Conservation (phyloP, 53 echinoderm and acorn worm species). For the Astropecten irregularis region DNA sequence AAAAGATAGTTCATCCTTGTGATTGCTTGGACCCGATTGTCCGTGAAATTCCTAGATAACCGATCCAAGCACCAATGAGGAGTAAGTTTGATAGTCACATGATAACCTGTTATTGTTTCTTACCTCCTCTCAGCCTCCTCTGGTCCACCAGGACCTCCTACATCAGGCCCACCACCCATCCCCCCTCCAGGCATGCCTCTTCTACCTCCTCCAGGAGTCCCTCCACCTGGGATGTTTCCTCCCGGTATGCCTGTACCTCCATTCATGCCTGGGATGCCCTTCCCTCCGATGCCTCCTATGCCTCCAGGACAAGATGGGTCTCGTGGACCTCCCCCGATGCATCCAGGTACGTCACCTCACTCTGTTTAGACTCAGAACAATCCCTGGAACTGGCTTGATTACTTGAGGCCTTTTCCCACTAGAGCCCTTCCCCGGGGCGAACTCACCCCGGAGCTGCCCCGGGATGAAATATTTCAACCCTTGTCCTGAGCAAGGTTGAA, state of each 20-base stretch:
- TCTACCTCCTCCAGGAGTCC: constrained; percentile 77
- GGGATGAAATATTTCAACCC: too few relatives aligned
- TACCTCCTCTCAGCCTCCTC: constrained; percentile 27
- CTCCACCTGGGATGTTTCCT: constrained; percentile 86
- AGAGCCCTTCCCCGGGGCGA: too few relatives aligned
- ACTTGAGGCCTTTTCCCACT: too few relatives aligned
- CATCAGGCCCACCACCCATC: constrained; percentile 64
- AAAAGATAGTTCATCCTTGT: too few relatives aligned
- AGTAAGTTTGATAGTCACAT: too few relatives aligned
- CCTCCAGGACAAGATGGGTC: constrained; percentile 47
- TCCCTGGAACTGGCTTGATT: too few relatives aligned
- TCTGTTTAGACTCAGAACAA: too few relatives aligned
- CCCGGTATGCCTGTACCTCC: constrained; percentile 61
- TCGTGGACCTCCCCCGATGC: constrained; percentile 42
- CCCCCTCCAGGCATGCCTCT: constrained; percentile 84
- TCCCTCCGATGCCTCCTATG: constrained; percentile 60
- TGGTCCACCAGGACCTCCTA: constrained; percentile 51
- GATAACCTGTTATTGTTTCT: not conserved
- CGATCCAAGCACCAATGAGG: too few relatives aligned
- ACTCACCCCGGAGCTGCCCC: too few relatives aligned
- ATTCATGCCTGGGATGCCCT: constrained; percentile 60
- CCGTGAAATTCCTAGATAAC: too few relatives aligned
- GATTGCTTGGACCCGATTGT: too few relatives aligned
- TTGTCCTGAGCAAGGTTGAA: too few relatives aligned
- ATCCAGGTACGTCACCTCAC: constrained; percentile 20